phyloP scores from a whole-genome alignment of 1,140 invertebrate genomes.

The Monomorium pharaonis region DNA sequence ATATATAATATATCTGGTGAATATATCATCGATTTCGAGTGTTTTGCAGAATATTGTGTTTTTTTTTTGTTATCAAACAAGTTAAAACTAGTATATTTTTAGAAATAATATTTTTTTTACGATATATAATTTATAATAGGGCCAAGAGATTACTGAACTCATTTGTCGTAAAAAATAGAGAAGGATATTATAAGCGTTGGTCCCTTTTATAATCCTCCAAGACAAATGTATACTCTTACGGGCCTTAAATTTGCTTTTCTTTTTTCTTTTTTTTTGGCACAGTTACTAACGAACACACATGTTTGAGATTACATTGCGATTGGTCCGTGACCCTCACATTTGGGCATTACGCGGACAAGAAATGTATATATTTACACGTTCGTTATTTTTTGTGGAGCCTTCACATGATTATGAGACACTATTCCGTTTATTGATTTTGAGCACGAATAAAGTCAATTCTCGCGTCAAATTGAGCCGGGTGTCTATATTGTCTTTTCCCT shows the following conservation, averaged over 20 bases:
- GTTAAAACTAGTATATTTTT: background rate
- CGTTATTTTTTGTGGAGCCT: background rate
- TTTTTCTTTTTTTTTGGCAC: constrained; percentile 74
- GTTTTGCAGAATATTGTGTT: background rate
- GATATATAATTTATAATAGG: constrained; percentile 10
- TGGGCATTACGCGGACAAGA: background rate
- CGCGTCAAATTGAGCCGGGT: background rate
- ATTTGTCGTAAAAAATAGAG: constrained; percentile 2
- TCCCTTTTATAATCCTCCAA: constrained; percentile 70
- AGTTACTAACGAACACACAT: constrained; percentile 71
- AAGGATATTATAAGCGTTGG: constrained; percentile 65
- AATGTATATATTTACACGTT: constrained; percentile 24
- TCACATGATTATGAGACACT: background rate
- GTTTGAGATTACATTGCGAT: constrained; percentile 67
- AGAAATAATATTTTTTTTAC: constrained; percentile 1
- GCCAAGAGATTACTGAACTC: background rate
- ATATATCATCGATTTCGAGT: background rate
- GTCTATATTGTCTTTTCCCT: background rate
- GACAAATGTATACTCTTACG: constrained; percentile 64
- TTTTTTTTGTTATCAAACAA: background rate
- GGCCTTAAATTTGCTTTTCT: constrained; percentile 58
- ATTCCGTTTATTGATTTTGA: constrained; percentile 27
- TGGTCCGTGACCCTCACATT: constrained; percentile 50
- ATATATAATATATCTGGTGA: background rate
- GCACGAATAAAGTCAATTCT: constrained; percentile 33